These are phyloP conservation scores for Drosophila barbarae DNA, from an alignment of 2,888 invertebrate species.

Conservation along the genomic window DNA sequence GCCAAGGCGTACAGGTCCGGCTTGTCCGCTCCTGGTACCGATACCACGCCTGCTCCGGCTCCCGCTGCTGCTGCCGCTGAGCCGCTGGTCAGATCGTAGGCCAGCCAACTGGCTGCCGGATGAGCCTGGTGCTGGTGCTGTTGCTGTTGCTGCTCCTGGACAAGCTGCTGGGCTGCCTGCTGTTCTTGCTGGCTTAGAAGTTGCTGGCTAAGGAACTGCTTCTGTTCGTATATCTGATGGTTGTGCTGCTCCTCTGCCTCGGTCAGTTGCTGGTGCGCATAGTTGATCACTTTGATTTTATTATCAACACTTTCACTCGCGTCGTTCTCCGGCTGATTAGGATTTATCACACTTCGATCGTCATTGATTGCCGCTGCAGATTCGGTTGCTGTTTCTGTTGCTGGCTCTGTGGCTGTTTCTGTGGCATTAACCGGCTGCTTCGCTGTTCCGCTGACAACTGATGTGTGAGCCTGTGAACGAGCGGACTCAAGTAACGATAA, in stretches of 20 bases:
- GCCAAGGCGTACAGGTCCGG: constrained; percentile 56
- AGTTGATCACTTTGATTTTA: constrained; percentile 65
- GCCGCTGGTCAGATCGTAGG: constrained; percentile 58
- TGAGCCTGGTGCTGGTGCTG: constrained; percentile 49
- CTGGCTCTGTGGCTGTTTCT: constrained; percentile 34
- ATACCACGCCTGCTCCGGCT: constrained; percentile 12
- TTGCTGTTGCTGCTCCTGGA: constrained; percentile 35
- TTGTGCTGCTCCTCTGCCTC: constrained; percentile 52
- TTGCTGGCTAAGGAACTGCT: constrained; percentile 58
- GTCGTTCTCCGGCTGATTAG: constrained; percentile 48
- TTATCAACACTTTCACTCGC: constrained; percentile 71
- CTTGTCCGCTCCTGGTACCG: constrained; percentile 40
- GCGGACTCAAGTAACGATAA: constrained; percentile 73
- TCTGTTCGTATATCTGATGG: constrained; percentile 58
- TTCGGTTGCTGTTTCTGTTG: constrained; percentile 43
- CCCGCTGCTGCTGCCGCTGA: constrained; percentile 51
- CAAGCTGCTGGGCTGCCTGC: not conserved
- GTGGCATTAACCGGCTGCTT: constrained; percentile 72
- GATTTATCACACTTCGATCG: constrained; percentile 61
- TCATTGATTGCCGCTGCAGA: constrained; percentile 40
- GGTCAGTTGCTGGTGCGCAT: constrained; percentile 37
- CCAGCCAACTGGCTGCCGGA: constrained; percentile 49
- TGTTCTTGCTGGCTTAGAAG: constrained; percentile 64
- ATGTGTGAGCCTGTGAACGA: constrained; percentile 72
- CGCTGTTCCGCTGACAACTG: constrained; percentile 78